Evolutionary conservation across 2,113 vertebrate species (phyloP).

Genomic region (Tapirus terrestris): DNA sequence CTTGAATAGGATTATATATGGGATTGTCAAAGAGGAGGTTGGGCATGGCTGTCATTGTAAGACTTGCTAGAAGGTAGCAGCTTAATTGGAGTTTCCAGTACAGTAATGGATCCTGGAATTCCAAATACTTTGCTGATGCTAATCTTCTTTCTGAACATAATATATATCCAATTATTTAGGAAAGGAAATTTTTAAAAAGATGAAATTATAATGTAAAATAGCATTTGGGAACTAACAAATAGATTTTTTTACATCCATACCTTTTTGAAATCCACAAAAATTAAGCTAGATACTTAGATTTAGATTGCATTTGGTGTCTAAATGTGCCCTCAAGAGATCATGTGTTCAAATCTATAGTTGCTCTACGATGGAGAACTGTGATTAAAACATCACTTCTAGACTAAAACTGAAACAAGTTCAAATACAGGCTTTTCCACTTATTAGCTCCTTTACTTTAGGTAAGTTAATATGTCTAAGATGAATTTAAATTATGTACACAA

Average conservation of each 20-base stretch:
- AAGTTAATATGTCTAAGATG: background rate
- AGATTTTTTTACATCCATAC: background rate
- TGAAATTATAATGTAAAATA: background rate
- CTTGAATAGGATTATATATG: background rate
- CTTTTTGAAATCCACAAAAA: background rate
- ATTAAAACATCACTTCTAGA: background rate
- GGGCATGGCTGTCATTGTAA: background rate
- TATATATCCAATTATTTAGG: background rate
- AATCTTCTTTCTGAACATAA: background rate
- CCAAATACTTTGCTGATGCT: background rate
- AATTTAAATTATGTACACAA: background rate
- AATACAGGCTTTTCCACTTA: background rate
- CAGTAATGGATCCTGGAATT: background rate
- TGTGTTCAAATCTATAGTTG: background rate
- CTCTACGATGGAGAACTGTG: background rate
- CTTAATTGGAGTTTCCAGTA: background rate
- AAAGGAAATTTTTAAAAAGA: background rate
- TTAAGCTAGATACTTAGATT: background rate
- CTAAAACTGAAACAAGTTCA: background rate
- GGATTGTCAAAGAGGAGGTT: background rate
- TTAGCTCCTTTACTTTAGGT: background rate
- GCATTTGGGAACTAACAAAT: background rate
- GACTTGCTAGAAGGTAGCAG: background rate
- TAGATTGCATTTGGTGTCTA: constrained; percentile 31
- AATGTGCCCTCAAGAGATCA: background rate